A percentile compares a stretch with the other conserved stretches of the same genome.
Conservation (phyloP, 2,113 vertebrate genomes). For the Lepus americanus region DNA sequence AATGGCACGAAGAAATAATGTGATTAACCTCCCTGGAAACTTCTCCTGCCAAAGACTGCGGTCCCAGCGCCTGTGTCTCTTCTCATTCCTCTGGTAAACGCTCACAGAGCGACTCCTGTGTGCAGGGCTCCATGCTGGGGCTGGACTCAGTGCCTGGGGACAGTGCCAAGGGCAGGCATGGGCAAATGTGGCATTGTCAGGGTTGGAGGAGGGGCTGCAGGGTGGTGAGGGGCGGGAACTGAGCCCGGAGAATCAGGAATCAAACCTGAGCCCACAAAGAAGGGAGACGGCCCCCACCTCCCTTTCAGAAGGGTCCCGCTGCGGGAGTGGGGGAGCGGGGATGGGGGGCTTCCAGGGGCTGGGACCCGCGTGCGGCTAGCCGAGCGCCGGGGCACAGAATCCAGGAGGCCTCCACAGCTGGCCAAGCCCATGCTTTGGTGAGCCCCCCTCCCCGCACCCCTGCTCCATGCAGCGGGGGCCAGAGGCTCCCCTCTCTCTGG, state of each 20-base stretch:
- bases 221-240: too few relatives aligned
- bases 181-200: too few relatives aligned
- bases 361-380: too few relatives aligned
- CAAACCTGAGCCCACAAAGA: background rate
- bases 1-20: background rate
- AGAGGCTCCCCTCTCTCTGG: background rate
- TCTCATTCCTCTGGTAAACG: background rate
- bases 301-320: background rate
- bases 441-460: background rate
- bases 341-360: background rate
- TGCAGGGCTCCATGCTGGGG: background rate
- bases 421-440: too few relatives aligned
- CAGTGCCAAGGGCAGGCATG: too few relatives aligned
- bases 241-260: background rate
- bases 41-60: fast-evolving
- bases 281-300: background rate
- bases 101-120: fast-evolving
- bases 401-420: too few relatives aligned
- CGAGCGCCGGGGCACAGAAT: too few relatives aligned
- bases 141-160: background rate
- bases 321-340: background rate
- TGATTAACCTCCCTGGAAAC: background rate
- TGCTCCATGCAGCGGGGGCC: background rate
- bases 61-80: fast-evolving
- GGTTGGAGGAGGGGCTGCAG: too few relatives aligned